Conservation (phyloP, 2,888 invertebrate species). For the Dermolepida albohirtum region DNA sequence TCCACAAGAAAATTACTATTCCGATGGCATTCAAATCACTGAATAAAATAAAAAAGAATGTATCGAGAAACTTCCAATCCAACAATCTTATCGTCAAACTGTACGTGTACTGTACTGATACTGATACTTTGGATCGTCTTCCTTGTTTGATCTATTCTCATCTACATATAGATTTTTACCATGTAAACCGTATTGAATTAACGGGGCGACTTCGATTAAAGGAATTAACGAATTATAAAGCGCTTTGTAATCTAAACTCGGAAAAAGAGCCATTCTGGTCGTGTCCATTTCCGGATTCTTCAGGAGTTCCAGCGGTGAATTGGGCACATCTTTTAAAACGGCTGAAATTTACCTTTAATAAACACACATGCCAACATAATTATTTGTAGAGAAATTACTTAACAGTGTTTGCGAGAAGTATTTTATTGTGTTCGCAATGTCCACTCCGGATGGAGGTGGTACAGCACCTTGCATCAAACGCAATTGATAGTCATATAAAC, state of each 20-base stretch:
- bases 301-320: constrained; percentile 91
- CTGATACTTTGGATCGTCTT: background rate
- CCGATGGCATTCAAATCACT: too few relatives aligned
- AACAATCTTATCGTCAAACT: too few relatives aligned
- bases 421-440: constrained; percentile 97
- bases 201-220: constrained; percentile 92
- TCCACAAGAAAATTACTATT: too few relatives aligned
- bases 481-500: constrained; percentile 95
- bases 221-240: constrained; percentile 92
- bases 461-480: constrained; percentile 90
- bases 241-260: constrained; percentile 96
- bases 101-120: too few relatives aligned
- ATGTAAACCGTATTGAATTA: constrained; percentile 88
- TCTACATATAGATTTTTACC: constrained; percentile 67
- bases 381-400: constrained; percentile 71
- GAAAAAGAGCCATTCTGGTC: constrained; percentile 90
- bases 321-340: constrained; percentile 96
- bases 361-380: constrained; percentile 21
- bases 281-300: constrained; percentile 88
- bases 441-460: constrained; percentile 93
- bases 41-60: too few relatives aligned
- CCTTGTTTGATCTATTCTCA: background rate
- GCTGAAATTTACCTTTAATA: constrained; percentile 69
- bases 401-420: constrained; percentile 97
- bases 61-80: too few relatives aligned